phyloP scores from a whole-genome alignment of 2,797 vertebrate species.

The Hippopotamyrus pictus region DNA sequence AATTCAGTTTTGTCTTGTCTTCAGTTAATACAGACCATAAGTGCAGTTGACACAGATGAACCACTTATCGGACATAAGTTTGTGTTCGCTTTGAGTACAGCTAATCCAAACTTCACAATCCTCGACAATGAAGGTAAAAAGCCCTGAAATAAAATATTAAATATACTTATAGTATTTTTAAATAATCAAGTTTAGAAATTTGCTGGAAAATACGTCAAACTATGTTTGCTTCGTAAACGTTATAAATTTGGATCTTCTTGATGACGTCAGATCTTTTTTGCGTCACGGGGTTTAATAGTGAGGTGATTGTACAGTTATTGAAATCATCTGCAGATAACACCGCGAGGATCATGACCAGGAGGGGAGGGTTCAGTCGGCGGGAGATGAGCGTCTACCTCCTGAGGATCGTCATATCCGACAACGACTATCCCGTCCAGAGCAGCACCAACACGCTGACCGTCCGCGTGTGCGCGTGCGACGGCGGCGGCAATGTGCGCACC shows the following conservation, averaged over 20 bases:
- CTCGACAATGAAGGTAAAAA: constrained; percentile 79
- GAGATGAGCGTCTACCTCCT: constrained; percentile 72
- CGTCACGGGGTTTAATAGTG: background rate
- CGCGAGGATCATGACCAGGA: constrained; percentile 72
- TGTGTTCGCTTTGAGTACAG: constrained; percentile 75
- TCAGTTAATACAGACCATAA: constrained; percentile 80
- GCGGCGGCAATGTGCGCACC: constrained; percentile 66
- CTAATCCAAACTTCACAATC: constrained; percentile 78
- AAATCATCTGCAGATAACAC: constrained; percentile 66
- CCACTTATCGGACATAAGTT: constrained; percentile 80
- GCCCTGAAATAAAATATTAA: constrained; percentile 2
- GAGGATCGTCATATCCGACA: constrained; percentile 75
- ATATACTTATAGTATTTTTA: background rate
- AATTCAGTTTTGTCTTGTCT: constrained; percentile 1
- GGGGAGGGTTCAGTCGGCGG: constrained; percentile 71
- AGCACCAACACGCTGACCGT: constrained; percentile 75
- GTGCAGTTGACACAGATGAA: constrained; percentile 78
- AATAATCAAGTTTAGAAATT: background rate
- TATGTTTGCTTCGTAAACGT: background rate
- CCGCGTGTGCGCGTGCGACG: constrained; percentile 69
- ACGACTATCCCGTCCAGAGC: constrained; percentile 71
- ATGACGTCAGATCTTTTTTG: background rate
- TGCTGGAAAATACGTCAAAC: background rate
- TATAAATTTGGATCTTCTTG: background rate
- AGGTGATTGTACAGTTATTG: constrained; percentile 13